Evolutionary conservation across 2,888 invertebrate species (phyloP).

Genomic region (Rambutsinella grinnellia): DNA sequence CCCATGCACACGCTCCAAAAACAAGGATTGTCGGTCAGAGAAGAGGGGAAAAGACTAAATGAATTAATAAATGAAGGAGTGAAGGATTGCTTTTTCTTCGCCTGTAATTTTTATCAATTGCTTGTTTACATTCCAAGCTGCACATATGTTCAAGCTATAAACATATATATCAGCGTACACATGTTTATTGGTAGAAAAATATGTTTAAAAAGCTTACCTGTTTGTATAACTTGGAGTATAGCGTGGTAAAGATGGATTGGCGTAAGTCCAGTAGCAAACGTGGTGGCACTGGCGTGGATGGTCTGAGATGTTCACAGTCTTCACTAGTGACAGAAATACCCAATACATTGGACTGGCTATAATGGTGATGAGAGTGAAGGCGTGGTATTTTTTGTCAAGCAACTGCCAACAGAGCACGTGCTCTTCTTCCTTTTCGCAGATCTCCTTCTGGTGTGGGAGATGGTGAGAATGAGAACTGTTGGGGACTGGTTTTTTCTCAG

Average conservation of each 20-base stretch:
- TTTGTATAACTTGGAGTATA: no score
- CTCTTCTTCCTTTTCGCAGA: not conserved
- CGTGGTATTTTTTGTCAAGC: not conserved
- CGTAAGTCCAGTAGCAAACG: conserved; percentile 53
- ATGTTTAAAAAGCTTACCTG: no score
- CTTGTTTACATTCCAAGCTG: conserved; percentile 8
- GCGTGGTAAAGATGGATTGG: conserved; percentile 22
- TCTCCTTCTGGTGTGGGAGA: no score
- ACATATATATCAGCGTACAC: no score
- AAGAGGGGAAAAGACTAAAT: not conserved
- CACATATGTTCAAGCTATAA: conserved; percentile 2
- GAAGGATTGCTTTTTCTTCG: not conserved
- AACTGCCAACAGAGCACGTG: not conserved
- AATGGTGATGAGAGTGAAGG: not conserved
- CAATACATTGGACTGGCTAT: not conserved
- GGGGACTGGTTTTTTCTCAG: not conserved
- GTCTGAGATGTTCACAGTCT: not conserved
- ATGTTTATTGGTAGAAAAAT: not conserved
- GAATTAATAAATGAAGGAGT: not conserved
- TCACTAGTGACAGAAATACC: not conserved
- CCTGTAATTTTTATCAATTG: conserved; percentile 1
- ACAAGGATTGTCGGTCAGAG: not conserved
- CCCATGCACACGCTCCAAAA: not conserved
- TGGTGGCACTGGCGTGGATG: not conserved
- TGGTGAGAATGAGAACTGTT: not conserved